Evolutionary conservation across 2,113 vertebrate species (phyloP).

Genomic region (Halcyon malimbica): DNA sequence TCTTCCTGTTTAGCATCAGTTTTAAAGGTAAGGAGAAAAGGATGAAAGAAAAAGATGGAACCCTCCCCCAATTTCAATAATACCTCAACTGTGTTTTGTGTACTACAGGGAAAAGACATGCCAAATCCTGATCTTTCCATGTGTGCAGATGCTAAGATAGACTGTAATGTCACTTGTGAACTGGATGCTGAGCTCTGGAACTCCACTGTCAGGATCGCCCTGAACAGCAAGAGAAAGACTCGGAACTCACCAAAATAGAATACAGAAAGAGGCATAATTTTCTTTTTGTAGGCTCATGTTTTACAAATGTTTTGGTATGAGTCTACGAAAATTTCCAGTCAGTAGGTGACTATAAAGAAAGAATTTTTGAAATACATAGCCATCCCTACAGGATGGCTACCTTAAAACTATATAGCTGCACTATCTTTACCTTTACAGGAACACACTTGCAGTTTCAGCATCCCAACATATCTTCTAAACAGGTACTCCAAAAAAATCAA

Average conservation of each 20-base stretch:
- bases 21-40: background rate
- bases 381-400: background rate
- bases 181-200: background rate
- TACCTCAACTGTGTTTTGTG: background rate
- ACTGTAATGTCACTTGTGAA: background rate
- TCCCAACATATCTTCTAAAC: background rate
- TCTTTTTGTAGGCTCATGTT: background rate
- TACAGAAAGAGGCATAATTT: background rate
- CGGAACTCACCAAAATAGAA: background rate
- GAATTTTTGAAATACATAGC: background rate
- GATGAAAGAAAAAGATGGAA: background rate
- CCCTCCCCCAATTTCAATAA: rapidly evolving
- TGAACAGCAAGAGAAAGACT: background rate
- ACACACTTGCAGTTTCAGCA: background rate
- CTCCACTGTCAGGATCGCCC: background rate
- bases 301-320: background rate
- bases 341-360: background rate
- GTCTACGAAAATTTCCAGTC: background rate
- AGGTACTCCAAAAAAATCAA: background rate
- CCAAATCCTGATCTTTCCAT: background rate
- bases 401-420: background rate
- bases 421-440: background rate
- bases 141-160: background rate
- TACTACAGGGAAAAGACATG: background rate
- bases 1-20: background rate